Base-by-base conservation (phyloP, 1,140 invertebrate species). In the Tetranychus cinnabarinus region DNA sequence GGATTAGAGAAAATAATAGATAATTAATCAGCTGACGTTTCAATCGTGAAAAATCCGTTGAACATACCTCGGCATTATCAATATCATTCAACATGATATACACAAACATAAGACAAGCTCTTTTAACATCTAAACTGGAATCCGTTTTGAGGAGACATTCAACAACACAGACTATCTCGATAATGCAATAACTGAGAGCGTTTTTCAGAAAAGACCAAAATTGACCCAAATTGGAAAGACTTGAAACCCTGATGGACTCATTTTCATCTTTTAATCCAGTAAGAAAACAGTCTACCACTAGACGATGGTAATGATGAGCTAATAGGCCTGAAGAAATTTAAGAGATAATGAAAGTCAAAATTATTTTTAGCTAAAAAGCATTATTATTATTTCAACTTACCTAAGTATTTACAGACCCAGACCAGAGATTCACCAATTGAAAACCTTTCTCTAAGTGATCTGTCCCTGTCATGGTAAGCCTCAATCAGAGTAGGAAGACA, bases 391-490 rank as follows among this genome's bases (percentile, higher is more conserved):
- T 56, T 68, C 2, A 13, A 8, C 72, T 72, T 75, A 84, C 84
- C 84, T 66, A 89, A 74, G 62, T 70, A 72, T 72, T 79, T 80
- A 2, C 79, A 80, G 37, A 83, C 77, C 74, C 82, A 81, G 1
- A 88, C 79, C 23, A 90, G 71, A 65, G 82, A 78, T 77, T 92
- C 86, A 6, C 86, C 86, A 56, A 89, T 69, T 76, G 90, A 90
- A 67, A 85, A 77, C 65, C 82, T 72, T 47, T 81, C 72, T 71
- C 82, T 79, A 12, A 77, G 64, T n/a, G 58, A 64, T 59, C 65
- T 66, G 60, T 69, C 65, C 58, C 71, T 65, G 58, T 76, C 69
- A 47, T 72, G 71, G 67, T 77, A 80, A 67, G 83, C 77, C 47
- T 79, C 69, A 35, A 80, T 78, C 31, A 89, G 70, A 36, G 76